Evolutionary conservation across 1,140 invertebrate genomes (phyloP).

Genomic region (Drosophila sulfurigaster): DNA sequence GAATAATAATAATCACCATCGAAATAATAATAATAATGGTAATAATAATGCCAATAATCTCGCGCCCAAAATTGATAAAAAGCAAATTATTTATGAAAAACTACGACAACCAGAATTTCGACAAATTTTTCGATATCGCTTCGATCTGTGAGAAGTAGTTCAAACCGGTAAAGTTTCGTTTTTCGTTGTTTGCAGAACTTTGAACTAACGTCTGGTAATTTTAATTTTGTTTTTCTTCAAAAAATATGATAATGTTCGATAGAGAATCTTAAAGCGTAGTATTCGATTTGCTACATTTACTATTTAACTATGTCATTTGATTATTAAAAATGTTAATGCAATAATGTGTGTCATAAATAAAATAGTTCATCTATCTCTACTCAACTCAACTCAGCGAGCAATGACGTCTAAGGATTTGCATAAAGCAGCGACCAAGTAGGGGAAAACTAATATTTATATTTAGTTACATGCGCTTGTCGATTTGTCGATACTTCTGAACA

Average conservation of each 20-base stretch:
- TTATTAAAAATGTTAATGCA: background rate
- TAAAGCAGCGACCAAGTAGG: background rate
- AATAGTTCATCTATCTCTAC: too few relatives aligned
- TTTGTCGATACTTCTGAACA: background rate
- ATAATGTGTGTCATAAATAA: background rate
- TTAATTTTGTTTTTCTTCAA: too few relatives aligned
- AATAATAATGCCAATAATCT: constrained; percentile 1
- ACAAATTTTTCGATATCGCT: too few relatives aligned
- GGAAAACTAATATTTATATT: background rate
- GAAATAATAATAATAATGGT: background rate
- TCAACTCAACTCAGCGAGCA: background rate
- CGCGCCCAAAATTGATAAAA: constrained; percentile 30
- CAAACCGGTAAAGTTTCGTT: constrained; percentile 41
- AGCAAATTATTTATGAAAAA: constrained; percentile 27
- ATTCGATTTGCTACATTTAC: too few relatives aligned
- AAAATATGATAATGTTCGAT: too few relatives aligned
- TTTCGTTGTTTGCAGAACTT: constrained; percentile 4
- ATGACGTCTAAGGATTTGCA: background rate
- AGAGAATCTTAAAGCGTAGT: too few relatives aligned
- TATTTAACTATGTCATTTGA: background rate
- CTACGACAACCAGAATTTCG: constrained; percentile 2
- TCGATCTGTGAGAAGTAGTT: constrained; percentile 4
- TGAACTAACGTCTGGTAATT: too few relatives aligned
- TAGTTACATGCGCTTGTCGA: background rate
- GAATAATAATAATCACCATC: constrained; percentile 26